Evolutionary conservation across 2,113 vertebrate genomes (phyloP).

Genomic region (Elephantulus edwardii): DNA sequence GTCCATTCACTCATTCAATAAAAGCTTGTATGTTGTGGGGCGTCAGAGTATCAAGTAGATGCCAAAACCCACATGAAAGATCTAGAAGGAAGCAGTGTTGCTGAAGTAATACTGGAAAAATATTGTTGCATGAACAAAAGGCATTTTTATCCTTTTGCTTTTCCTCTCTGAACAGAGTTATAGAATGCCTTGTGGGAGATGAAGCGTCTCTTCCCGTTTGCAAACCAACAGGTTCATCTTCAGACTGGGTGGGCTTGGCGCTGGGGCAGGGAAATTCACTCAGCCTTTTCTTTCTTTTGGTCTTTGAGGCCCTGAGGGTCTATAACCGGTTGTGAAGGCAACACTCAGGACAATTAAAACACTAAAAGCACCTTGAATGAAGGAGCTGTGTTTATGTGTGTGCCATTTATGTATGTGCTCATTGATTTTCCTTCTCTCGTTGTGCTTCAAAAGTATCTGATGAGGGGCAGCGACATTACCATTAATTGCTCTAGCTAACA

Average conservation of each 20-base stretch:
- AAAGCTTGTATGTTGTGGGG: background rate
- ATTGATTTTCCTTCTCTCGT: background rate
- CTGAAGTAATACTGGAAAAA: too few relatives aligned
- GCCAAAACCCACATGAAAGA: background rate
- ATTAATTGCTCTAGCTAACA: background rate
- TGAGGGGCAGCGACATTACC: background rate
- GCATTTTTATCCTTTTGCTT: background rate
- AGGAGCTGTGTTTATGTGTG: background rate
- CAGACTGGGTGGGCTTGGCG: background rate
- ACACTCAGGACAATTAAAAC: background rate
- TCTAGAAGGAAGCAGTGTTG: background rate
- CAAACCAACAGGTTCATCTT: background rate
- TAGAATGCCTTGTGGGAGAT: background rate
- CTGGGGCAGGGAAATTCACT: background rate
- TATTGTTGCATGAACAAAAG: background rate
- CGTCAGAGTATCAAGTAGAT: background rate
- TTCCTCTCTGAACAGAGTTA: background rate
- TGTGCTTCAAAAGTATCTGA: slow-evolving; percentile 42
- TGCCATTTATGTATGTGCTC: background rate
- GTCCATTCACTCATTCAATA: background rate
- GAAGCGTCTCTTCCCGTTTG: background rate
- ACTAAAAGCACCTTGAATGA: background rate
- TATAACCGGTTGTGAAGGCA: background rate
- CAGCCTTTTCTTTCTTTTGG: background rate
- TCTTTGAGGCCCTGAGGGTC: background rate